Conservation (phyloP, 2,888 invertebrate species). For the Cosmorhoe ocellata region DNA sequence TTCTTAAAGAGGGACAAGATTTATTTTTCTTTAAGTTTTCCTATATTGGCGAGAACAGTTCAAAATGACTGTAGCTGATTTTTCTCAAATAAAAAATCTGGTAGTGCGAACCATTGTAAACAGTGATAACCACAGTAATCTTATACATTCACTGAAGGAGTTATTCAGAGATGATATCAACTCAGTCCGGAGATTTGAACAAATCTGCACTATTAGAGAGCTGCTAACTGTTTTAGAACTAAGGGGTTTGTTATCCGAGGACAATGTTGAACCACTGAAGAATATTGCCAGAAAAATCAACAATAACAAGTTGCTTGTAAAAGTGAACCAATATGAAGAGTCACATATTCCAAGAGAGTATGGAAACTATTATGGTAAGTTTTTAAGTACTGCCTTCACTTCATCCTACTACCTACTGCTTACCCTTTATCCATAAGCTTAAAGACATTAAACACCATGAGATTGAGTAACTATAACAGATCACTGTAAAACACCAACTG, state of each 20-base stretch:
- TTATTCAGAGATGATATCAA: constrained; percentile 62
- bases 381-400: too few relatives aligned
- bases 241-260: constrained; percentile 62
- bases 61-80: constrained; percentile 63
- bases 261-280: constrained; percentile 59
- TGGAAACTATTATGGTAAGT: constrained; percentile 57
- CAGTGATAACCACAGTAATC: constrained; percentile 50
- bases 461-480: too few relatives aligned
- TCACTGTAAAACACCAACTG: too few relatives aligned
- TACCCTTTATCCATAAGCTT: too few relatives aligned
- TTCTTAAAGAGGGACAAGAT: too few relatives aligned
- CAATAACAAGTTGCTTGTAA: constrained; percentile 43
- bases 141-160: constrained; percentile 58
- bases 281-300: constrained; percentile 55
- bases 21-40: background rate
- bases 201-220: constrained; percentile 57
- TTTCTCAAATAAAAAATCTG: constrained; percentile 53
- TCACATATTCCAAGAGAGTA: constrained; percentile 42
- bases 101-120: constrained; percentile 49
- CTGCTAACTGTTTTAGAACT: constrained; percentile 63
- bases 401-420: too few relatives aligned
- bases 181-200: constrained; percentile 64
- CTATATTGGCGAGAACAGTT: background rate
- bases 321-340: constrained; percentile 55
- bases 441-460: too few relatives aligned